A percentile compares a stretch with the other conserved stretches of the same genome.
phyloP scores from a whole-genome alignment of 2,113 vertebrate species.

The Lycaon pictus region DNA sequence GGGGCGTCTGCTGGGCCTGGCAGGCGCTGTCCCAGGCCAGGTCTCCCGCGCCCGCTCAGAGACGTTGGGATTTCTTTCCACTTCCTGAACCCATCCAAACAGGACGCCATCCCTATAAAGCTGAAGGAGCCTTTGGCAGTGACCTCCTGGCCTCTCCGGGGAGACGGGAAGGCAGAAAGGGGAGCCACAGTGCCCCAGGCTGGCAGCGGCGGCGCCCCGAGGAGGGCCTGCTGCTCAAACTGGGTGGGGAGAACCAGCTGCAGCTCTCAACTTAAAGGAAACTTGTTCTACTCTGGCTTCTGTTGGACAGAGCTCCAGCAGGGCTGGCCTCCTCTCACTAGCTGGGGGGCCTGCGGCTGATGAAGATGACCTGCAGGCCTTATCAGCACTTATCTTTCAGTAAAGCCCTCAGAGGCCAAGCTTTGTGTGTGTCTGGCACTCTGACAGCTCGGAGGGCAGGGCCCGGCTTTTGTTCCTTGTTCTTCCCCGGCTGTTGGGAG shows the following conservation, averaged over 20 bases:
- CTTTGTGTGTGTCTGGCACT: conserved; percentile 35
- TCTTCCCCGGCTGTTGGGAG: not conserved
- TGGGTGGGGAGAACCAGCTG: not conserved
- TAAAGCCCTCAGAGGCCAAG: not conserved
- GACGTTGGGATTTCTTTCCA: not conserved
- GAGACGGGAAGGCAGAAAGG: not conserved
- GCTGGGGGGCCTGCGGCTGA: not conserved
- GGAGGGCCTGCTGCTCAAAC: not conserved
- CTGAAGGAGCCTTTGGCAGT: not conserved
- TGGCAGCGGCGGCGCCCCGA: not conserved
- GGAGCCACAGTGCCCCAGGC: not conserved
- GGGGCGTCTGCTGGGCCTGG: not conserved
- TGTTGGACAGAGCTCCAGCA: conserved; percentile 30
- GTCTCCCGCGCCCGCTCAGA: not conserved
- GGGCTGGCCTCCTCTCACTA: not conserved
- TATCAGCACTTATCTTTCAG: conserved; percentile 63
- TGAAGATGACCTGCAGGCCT: conserved; percentile 42
- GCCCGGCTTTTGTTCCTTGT: not conserved
- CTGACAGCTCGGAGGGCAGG: not conserved
- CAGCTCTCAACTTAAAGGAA: conserved; percentile 8
- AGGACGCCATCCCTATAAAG: not conserved
- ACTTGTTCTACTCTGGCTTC: conserved; percentile 34
- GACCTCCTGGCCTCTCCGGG: not conserved
- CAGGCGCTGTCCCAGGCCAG: not conserved
- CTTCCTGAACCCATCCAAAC: not conserved